Base-by-base conservation (phyloP, 2,797 vertebrate genomes). In the Lophius americanus region DNA sequence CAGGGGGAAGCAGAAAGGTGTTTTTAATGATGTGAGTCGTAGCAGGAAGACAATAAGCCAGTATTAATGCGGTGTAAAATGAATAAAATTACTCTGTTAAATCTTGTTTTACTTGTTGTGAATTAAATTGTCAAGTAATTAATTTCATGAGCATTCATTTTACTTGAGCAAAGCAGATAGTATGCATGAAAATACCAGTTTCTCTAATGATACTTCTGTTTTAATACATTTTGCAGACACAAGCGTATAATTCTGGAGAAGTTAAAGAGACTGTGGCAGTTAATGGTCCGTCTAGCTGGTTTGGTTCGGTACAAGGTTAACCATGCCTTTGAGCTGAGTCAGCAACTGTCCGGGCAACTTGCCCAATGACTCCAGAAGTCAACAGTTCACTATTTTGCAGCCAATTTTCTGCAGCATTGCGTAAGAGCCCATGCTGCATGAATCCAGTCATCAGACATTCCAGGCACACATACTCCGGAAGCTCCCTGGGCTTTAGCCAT, bases 271-370 rank as follows among this genome's bases (percentile, higher is more conserved):
- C 61, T 60, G 46, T 67, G 55, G 48, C 52, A 36, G 64, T 60
- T 61, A 66, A 75, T 47, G 59, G 60, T 64, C 35, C 75, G 1
- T 71, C 51, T 65, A 63, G 73, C 67, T 46, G 55, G 66, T 49
- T 52, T 59, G 75, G 3, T 55, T 64, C 60, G 11, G 53, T 78
- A 78, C 79, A 81, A 80, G 68, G 64, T 68, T 59, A 72, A 56
- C 70, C 42, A 4, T 70, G 66, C 68, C 75, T 85, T 70, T 55
- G 63, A 83, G 83, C 86, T 75, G 83, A 85, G 71, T 89, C 82
- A 79, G 79, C 65, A 54, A 14, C 61, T 36, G 59, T 87, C 81
- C 65, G 72, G 82, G 79, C 76, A 38, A 11, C 35, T 1, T 59
- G 80, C 82, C 83, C 75, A 46, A 23, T 60, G 76, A 58, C 69